Conservation (phyloP, 2,797 vertebrate species). For the Neosilurus mollespiculum region DNA sequence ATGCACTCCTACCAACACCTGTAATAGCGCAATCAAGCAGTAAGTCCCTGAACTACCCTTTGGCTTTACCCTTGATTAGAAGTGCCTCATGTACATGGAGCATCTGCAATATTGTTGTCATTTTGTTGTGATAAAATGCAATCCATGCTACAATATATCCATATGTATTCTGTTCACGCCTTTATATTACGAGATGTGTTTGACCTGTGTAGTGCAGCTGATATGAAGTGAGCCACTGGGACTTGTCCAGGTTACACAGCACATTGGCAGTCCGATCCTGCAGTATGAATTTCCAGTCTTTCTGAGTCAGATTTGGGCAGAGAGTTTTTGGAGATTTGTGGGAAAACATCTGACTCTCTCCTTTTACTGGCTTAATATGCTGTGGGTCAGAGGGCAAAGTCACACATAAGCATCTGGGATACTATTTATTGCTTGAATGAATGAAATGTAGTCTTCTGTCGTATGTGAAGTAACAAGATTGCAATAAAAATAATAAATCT, state of each 20-base stretch:
- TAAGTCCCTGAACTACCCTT: neutral
- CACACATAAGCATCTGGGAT: slow-evolving; percentile 4
- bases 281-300: slow-evolving; percentile 62
- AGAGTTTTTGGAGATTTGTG: slow-evolving; percentile 67
- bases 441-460: neutral
- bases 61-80: neutral
- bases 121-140: neutral
- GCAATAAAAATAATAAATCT: no score
- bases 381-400: slow-evolving; percentile 55
- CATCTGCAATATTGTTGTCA: neutral
- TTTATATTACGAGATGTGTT: slow-evolving; percentile 11
- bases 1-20: neutral
- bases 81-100: neutral
- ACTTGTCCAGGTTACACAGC: slow-evolving; percentile 71
- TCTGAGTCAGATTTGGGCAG: slow-evolving; percentile 60
- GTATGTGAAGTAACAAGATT: no score
- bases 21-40: neutral
- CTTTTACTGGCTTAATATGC: slow-evolving; percentile 66
- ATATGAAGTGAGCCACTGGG: slow-evolving; percentile 76
- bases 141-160: neutral
- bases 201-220: slow-evolving; percentile 76
- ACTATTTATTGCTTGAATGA: neutral
- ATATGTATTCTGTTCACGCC: neutral
- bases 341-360: slow-evolving; percentile 67
- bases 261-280: slow-evolving; percentile 71